Percentiles rank a stretch among this genome's conserved stretches.
These are phyloP conservation scores for Aphelinus certus DNA, from an alignment of 1,140 invertebrate species.

Conservation along the genomic window DNA sequence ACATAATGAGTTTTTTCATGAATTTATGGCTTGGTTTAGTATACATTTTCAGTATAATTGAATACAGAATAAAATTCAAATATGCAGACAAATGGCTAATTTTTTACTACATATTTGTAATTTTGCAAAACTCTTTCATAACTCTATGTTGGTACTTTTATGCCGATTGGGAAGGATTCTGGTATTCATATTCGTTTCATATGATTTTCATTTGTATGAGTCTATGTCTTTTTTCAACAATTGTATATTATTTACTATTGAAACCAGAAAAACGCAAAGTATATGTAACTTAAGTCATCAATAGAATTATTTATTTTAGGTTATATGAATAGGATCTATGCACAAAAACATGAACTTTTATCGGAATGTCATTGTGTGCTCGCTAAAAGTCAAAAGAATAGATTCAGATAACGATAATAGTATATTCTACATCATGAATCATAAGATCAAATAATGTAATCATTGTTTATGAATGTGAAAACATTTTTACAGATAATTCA, in stretches of 20 bases:
- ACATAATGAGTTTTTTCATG: slow-evolving; percentile 68
- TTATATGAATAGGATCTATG: slow-evolving; percentile 17
- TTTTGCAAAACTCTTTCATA: slow-evolving; percentile 73
- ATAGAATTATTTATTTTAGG: too few species aligned
- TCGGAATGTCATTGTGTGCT: too few species aligned
- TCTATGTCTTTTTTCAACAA: slow-evolving; percentile 55
- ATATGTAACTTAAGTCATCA: slow-evolving; percentile 51
- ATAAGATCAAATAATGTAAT: too few species aligned
- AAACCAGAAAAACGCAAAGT: slow-evolving; percentile 61
- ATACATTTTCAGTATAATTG: slow-evolving; percentile 78
- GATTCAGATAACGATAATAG: too few species aligned
- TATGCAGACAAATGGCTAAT: slow-evolving; percentile 74
- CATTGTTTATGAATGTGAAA: neutral
- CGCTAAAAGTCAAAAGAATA: too few species aligned
- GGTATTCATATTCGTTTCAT: slow-evolving; percentile 58
- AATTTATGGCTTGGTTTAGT: slow-evolving; percentile 74
- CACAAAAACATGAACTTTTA: neutral
- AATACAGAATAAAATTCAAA: slow-evolving; percentile 79
- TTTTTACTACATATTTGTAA: slow-evolving; percentile 72
- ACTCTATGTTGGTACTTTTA: slow-evolving; percentile 71
- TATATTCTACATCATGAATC: too few species aligned
- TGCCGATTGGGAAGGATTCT: slow-evolving; percentile 66
- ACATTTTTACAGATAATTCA: slow-evolving; percentile 20
- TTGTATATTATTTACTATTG: slow-evolving; percentile 56
- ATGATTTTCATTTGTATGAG: slow-evolving; percentile 56